phyloP scores from a whole-genome alignment of 2,888 invertebrate genomes.

The Fabriciana adippe region DNA sequence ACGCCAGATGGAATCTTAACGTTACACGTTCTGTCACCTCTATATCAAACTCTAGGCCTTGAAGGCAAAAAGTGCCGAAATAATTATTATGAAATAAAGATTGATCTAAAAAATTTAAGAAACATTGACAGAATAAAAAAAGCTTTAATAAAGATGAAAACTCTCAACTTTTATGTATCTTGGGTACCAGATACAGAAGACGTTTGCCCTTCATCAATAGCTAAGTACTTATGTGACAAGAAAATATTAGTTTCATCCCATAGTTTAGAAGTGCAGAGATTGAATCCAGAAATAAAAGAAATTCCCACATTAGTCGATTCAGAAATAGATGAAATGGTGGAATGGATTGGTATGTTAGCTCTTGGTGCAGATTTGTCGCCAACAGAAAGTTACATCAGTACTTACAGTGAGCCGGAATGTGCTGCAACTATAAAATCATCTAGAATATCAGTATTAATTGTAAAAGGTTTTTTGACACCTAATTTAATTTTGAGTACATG shows the following conservation, averaged over 20 bases:
- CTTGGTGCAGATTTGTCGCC: slow-evolving; percentile 53
- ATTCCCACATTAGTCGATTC: slow-evolving; percentile 61
- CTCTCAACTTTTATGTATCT: slow-evolving; percentile 56
- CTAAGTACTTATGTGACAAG: slow-evolving; percentile 67
- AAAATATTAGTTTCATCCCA: slow-evolving; percentile 52
- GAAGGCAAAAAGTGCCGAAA: slow-evolving; percentile 65
- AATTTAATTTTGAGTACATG: slow-evolving; percentile 51
- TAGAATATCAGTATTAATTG: slow-evolving; percentile 59
- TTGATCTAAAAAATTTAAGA: slow-evolving; percentile 56
- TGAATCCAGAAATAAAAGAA: slow-evolving; percentile 55
- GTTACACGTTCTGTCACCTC: slow-evolving; percentile 58
- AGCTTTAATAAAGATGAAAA: slow-evolving; percentile 37
- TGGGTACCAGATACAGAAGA: slow-evolving; percentile 65
- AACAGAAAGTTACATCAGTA: slow-evolving; percentile 62
- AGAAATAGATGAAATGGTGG: slow-evolving; percentile 63
- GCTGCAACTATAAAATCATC: slow-evolving; percentile 54
- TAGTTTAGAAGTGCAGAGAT: slow-evolving; percentile 45
- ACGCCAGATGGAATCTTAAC: slow-evolving; percentile 66
- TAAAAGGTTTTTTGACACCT: slow-evolving; percentile 64
- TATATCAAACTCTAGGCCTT: slow-evolving; percentile 70
- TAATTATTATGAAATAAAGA: slow-evolving; percentile 61
- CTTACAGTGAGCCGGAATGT: slow-evolving; percentile 63
- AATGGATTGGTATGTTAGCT: slow-evolving; percentile 72
- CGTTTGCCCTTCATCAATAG: slow-evolving; percentile 71
- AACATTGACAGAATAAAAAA: slow-evolving; percentile 50